Base-by-base conservation (phyloP, 2,888 invertebrate genomes). In the Lottia scabra region DNA sequence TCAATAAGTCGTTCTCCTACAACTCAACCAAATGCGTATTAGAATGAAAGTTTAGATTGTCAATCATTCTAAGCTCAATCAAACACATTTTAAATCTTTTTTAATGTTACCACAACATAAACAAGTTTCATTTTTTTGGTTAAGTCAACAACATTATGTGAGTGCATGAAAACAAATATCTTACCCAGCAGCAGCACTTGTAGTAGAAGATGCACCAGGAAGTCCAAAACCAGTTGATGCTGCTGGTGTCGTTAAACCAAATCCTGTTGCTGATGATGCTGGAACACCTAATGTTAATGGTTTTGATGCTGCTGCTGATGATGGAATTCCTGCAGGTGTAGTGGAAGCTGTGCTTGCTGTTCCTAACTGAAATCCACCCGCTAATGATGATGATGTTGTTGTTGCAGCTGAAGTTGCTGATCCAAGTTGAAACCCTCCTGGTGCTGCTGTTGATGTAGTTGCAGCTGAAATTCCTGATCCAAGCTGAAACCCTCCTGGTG, bases 391-490 rank as follows among this genome's bases (percentile, higher is more conserved):
- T 38, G 38, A 2, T 38, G 38, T 38, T 38, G 38, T 38, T 38
- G 30, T 10, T 38, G 38, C 38, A 8, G 38, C 38, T 8, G 38
- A 2, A 4, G 30, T 30, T 30, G 45, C 62, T 48, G 72, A 30
- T 19, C 67, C 56, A 44, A 70, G 13, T n/a, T 69, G 19, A n/a
- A 62, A 15, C 12, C 68, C 63, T 26, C 65, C 65, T 44, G 76
- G 72, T 2, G 75, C 75, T 12, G 70, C 15, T 38, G 73, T 30
- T n/a, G 75, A 65, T 69, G 62, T 38, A 64, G 75, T 48, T 15
- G 62, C 71, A 38, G 71, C 72, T n/a, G 71, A 2, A 4, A 5
- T 30, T 30, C 30, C 62, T 48, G 72, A 30, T 19, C 67, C 56
- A 44, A 70, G 13, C 23, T 69, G 19, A n/a, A 62, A 15, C 12